Conservation (phyloP, 2,113 vertebrate genomes). For the Columbina picui region DNA sequence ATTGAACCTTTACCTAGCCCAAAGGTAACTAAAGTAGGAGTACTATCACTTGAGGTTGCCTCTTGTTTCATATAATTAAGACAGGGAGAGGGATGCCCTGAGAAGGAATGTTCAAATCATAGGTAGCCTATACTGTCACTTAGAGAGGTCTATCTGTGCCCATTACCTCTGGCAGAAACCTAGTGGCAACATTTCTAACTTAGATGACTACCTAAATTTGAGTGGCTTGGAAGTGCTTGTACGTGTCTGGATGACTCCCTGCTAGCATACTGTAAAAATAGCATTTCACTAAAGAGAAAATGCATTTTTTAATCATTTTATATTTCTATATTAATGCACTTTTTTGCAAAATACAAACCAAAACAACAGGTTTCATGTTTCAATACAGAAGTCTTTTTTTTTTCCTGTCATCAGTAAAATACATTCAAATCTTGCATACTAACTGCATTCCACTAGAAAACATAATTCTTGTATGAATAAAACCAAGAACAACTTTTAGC, state of each 20-base stretch:
- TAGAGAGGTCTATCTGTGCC: neutral
- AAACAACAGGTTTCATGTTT: neutral
- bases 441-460: neutral
- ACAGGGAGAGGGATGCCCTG: accelerated
- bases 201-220: neutral
- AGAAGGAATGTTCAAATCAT: neutral
- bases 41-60: neutral
- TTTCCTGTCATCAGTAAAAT: neutral
- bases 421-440: neutral
- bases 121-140: neutral
- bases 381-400: neutral
- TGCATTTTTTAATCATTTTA: accelerated
- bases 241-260: neutral
- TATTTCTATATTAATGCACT: neutral
- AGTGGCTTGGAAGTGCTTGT: neutral
- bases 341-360: neutral
- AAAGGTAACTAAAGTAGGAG: neutral
- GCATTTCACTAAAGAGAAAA: neutral
- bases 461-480: neutral
- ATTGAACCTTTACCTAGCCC: neutral
- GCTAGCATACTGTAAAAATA: neutral
- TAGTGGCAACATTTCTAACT: neutral
- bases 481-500: neutral
- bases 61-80: neutral
- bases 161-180: neutral